Conservation (phyloP, 2,888 invertebrate species). For the Stramonita haemastoma region DNA sequence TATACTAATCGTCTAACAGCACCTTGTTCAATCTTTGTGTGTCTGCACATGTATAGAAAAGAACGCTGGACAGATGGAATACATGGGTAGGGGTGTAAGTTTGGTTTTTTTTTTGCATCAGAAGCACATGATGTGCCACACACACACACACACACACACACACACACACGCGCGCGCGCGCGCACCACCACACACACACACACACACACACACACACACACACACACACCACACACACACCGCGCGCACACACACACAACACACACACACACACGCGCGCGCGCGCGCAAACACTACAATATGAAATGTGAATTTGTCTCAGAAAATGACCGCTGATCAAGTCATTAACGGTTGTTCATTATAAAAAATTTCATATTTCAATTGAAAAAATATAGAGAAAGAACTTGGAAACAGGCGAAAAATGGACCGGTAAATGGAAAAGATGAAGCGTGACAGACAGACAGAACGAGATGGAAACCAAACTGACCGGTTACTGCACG, state of each 20-base stretch:
- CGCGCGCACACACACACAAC: conserved; percentile 4
- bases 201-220: not conserved
- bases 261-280: conserved; percentile 3
- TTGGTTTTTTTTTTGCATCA: too few relatives aligned
- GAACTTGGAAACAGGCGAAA: conserved; percentile 2
- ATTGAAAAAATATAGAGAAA: not conserved
- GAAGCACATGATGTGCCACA: too few relatives aligned
- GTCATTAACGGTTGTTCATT: too few relatives aligned
- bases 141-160: conserved; percentile 10
- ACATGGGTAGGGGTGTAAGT: too few relatives aligned
- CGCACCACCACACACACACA: not conserved
- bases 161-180: too few relatives aligned
- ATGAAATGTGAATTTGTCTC: too few relatives aligned
- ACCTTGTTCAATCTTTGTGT: too few relatives aligned
- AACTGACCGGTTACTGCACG: not conserved
- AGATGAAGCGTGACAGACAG: not conserved
- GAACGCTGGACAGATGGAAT: too few relatives aligned
- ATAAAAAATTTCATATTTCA: too few relatives aligned
- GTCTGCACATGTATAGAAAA: too few relatives aligned
- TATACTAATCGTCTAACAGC: too few relatives aligned
- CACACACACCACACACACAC: not conserved
- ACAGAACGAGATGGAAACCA: not conserved
- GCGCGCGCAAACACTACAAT: not conserved
- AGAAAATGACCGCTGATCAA: too few relatives aligned
- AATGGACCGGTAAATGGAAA: not conserved